Base-by-base conservation (phyloP, 2,888 invertebrate genomes). In the Aphrophora alni region DNA sequence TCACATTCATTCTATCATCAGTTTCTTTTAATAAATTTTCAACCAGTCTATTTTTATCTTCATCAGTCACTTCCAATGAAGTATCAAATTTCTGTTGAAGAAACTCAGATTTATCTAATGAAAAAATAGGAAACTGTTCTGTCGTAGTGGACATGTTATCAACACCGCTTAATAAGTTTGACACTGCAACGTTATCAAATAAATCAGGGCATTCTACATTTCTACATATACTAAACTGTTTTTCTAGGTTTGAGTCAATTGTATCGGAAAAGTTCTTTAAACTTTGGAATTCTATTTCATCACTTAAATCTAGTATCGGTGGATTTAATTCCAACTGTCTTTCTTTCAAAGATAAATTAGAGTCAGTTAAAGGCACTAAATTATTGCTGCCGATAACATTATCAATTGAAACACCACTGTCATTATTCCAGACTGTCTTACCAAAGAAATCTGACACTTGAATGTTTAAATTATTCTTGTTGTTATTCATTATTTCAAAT, bases 271-370 rank as follows among this genome's bases (percentile, higher is more conserved):
- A 77, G 24, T 59, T 71, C 28, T 80, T 80, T 26, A 76, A 71
- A 12, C 38, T 4, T 24, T 77, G 71, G 24, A 80, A 80, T 26
- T 76, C 80, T 24, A 80, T 76, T 44, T 80, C 80, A 80, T 80
- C 76, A 26, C 80, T 76, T 27, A 80, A 72, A 77, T 72, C 80
- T 14, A 80, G 59, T 59, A 80, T 76, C 14, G 80, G 75, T n/a
- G 75, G 25, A 38, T 80, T 75, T 27, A 77, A 26, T 17, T 72
- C 28, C 25, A 78, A 27, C 44, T 59, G 44, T 28, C 59, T 78
- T 38, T 78, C 78, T 25, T 78, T 59, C 27, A 78, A 27, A 21
- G 59, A 59, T 21, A 59, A 59, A 59, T 21, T 59, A 59, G 59
- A 21, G 21, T 59, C 59, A 21, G 3, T 59, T 59, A 59, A 59